Base-by-base conservation (phyloP, 2,797 vertebrate genomes). In the Sebastes minor region DNA sequence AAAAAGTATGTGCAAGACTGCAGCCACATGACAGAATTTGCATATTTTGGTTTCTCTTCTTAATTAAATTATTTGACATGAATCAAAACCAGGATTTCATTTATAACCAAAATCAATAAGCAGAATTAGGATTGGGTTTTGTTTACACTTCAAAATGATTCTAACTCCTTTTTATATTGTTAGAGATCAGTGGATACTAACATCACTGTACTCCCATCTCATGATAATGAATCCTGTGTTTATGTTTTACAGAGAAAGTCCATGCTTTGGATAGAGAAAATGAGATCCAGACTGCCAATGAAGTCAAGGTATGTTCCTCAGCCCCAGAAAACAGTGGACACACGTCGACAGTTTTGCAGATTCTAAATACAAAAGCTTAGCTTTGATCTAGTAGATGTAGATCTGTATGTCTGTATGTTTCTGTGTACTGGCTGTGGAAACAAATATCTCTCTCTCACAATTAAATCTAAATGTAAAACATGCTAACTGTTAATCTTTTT, bases 231-330 rank as follows among this genome's bases (percentile, higher is more conserved):
- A 59, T 60, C 32, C 9, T 69, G 28, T 57, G 20, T 81, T 82
- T 62, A 1, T 82, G 11, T 80, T 82, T 85, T 59, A 79, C 94
- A 99, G 98, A 99, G 94, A 99, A 99, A 95, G 97, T 99, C 11
- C 97, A 99, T 72, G 97, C 98, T 67, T 98, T 99, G 98, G 98
- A 99, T 95, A 99, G 99, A 59, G 98, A 99, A 80, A 99, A 97
- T 81, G 98, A 99, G 86, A 97, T 99, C 89, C 98, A 99, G 91
- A 97, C 97, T 63, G 98, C 98, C 88, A 99, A 98, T 93, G 98
- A 99, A 96, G 97, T 99, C 56, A 99, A 99, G 96, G 98, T 96
- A 88, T 75, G 83, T 82, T 30, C n/a, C 74, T 60, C 11, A 9
- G 23, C 20, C 11, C 0, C 6, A 2, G 9, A 27, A 59, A 53